Conservation (phyloP, 2,797 vertebrate species). For the Poeciliopsis gracilis region DNA sequence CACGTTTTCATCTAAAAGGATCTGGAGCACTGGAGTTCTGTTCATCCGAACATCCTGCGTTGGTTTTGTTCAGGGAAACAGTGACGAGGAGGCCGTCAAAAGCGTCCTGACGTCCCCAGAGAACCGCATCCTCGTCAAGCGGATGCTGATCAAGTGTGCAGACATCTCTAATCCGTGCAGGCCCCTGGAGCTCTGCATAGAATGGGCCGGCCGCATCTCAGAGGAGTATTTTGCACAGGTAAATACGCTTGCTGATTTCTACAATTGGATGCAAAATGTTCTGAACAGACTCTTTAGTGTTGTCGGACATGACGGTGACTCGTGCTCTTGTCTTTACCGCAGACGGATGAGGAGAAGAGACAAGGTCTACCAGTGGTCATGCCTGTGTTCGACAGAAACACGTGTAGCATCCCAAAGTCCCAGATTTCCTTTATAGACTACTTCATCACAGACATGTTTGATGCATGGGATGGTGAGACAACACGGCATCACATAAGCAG, state of each 20-base stretch:
- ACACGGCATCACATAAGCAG: constrained; percentile 8
- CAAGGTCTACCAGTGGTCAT: constrained; percentile 93
- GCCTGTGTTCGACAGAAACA: constrained; percentile 96
- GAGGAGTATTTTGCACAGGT: constrained; percentile 99
- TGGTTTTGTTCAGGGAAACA: constrained; percentile 71
- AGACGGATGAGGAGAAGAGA: constrained; percentile 97
- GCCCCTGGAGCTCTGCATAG: constrained; percentile 89
- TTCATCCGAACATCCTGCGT: constrained; percentile 30
- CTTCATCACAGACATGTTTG: constrained; percentile 98
- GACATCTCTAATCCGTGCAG: constrained; percentile 97
- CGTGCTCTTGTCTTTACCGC: constrained; percentile 56
- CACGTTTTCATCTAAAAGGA: not conserved
- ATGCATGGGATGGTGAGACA: constrained; percentile 95
- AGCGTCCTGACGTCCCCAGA: constrained; percentile 88
- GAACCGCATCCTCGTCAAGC: constrained; percentile 93
- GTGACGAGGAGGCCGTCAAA: constrained; percentile 84
- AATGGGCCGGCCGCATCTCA: constrained; percentile 96
- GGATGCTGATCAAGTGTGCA: constrained; percentile 97
- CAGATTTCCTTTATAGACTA: constrained; percentile 99
- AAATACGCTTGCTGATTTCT: constrained; percentile 8
- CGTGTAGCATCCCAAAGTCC: constrained; percentile 96
- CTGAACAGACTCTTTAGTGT: not conserved
- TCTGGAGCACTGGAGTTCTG: not conserved
- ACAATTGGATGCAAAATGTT: not conserved
- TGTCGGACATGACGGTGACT: constrained; percentile 20